A percentile compares a stretch with the other conserved stretches of the same genome.
Evolutionary conservation across 2,888 invertebrate species (phyloP).

Genomic region (Cheilosia scutellata): DNA sequence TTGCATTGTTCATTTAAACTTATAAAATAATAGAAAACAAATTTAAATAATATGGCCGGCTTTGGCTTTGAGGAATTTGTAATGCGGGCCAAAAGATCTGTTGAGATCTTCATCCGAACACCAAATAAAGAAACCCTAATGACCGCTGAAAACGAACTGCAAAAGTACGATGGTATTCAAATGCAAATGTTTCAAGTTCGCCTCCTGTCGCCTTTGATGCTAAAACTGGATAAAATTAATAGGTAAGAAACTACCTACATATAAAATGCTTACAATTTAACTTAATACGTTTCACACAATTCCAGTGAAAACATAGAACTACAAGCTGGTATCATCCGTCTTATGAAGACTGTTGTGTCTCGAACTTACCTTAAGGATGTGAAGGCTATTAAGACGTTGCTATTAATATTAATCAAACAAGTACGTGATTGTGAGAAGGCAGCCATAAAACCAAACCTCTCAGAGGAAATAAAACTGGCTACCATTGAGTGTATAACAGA

Average conservation of each 20-base stretch:
- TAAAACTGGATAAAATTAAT: conserved; percentile 81
- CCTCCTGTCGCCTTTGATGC: conserved; percentile 81
- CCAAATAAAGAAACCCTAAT: conserved; percentile 79
- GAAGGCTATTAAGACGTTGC: conserved; percentile 80
- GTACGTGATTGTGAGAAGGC: conserved; percentile 79
- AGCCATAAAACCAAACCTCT: conserved; percentile 78
- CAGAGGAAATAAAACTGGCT: conserved; percentile 83
- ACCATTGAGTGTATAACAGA: conserved; percentile 80
- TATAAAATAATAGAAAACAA: not conserved
- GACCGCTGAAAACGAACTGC: conserved; percentile 79
- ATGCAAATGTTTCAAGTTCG: conserved; percentile 81
- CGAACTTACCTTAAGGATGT: conserved; percentile 80
- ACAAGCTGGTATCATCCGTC: conserved; percentile 80
- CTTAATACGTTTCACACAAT: conserved; percentile 1
- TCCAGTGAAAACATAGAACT: conserved; percentile 81
- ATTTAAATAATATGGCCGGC: conserved; percentile 77
- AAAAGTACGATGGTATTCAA: conserved; percentile 79
- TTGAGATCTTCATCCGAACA: conserved; percentile 80
- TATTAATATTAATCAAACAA: conserved; percentile 81
- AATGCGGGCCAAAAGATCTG: conserved; percentile 80
- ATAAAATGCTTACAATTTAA: not conserved
- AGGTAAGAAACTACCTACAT: conserved; percentile 77
- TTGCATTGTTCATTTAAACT: no score
- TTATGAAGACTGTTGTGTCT: conserved; percentile 79
- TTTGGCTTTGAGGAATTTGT: conserved; percentile 81